These are phyloP conservation scores for Passer domesticus DNA, from an alignment of 2,113 vertebrate species.

Conservation along the genomic window DNA sequence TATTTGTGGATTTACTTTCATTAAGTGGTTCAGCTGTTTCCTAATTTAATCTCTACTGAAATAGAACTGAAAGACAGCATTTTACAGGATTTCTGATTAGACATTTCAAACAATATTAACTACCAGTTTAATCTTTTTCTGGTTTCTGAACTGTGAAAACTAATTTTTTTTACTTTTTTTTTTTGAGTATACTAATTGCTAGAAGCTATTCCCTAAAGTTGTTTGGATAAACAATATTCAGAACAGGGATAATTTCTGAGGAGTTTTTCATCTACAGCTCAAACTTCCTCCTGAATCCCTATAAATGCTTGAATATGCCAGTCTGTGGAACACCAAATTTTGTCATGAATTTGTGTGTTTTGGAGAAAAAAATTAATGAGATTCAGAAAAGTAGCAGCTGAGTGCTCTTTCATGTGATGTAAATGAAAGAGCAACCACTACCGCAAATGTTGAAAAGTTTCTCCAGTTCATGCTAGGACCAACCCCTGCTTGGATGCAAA, in stretches of 20 bases:
- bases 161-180: not conserved
- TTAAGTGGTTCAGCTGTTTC: slow-evolving; percentile 2
- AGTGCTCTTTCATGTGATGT: not conserved
- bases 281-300: not conserved
- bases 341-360: not conserved
- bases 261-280: not conserved
- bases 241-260: not conserved
- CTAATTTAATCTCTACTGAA: slow-evolving; percentile 30
- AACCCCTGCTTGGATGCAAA: not conserved
- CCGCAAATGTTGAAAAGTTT: not conserved
- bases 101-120: slow-evolving; percentile 21
- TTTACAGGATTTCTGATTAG: slow-evolving; percentile 7
- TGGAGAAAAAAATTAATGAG: not conserved
- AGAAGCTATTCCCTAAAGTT: not conserved
- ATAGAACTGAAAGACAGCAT: not conserved
- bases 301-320: not conserved
- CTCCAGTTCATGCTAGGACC: not conserved
- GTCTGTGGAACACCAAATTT: not conserved
- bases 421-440: not conserved
- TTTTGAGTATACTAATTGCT: not conserved
- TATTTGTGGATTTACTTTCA: slow-evolving; percentile 32
- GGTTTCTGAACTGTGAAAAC: not conserved
- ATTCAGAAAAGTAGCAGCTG: not conserved
- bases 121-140: not conserved
- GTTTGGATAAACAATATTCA: not conserved